Conservation (phyloP, 35 echinoderm and acorn worm genomes). For the Ophiothrix spiculata region DNA sequence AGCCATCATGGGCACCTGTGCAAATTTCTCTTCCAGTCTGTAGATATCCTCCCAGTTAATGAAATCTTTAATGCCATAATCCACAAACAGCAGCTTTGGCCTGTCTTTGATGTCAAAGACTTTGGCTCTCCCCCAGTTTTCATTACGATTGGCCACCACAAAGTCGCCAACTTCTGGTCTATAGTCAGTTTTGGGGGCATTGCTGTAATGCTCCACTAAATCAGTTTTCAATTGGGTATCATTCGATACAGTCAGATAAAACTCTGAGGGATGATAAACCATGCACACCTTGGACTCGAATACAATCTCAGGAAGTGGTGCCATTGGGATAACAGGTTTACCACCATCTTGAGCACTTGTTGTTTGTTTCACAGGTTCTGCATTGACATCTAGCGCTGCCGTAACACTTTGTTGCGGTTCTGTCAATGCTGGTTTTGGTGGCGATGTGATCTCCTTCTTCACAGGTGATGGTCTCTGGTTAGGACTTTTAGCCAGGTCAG, state of each 20-base stretch:
- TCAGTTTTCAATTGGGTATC: background rate
- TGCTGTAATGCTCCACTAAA: background rate
- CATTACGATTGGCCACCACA: background rate
- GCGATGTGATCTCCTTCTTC: background rate
- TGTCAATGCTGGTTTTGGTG: background rate
- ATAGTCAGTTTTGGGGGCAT: background rate
- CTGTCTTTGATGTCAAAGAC: background rate
- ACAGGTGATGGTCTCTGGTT: background rate
- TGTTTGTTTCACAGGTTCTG: background rate
- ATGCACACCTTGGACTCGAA: background rate
- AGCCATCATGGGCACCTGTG: background rate
- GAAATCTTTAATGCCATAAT: background rate
- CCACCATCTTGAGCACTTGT: background rate
- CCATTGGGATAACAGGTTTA: background rate
- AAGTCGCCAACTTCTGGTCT: background rate
- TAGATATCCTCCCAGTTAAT: background rate
- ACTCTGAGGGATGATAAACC: background rate
- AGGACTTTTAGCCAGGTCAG: background rate
- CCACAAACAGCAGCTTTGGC: background rate
- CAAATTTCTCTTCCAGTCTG: background rate
- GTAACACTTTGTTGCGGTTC: background rate
- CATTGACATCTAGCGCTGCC: background rate
- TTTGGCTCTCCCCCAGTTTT: background rate
- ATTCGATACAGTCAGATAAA: background rate
- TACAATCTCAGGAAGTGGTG: background rate